Base-by-base conservation (phyloP, 2,888 invertebrate genomes). In the Muscina levida region DNA sequence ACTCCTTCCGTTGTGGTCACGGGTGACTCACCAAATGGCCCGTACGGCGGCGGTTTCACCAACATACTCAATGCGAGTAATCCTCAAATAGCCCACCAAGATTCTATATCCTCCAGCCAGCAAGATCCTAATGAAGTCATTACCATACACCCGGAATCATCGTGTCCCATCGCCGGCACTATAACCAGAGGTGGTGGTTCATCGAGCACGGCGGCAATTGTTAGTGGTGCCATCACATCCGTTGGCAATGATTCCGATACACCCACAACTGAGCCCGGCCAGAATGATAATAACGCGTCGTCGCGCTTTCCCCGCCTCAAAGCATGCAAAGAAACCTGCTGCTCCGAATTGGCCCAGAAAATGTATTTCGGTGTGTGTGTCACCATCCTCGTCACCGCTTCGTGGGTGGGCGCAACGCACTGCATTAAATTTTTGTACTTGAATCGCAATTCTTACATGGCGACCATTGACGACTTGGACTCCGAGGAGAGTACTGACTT, bases 341-440 rank as follows among this genome's bases (percentile, higher is more conserved):
- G 96, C 90, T 96, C 96, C 66, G 94, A 94, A 88, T 93, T 95
- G 87, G 96, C 96, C 82, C 94, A 94, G 90, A 96, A 96, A 96
- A 95, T 97, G 88, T 96, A 97, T 89, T 96, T 95, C 89, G 97
- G 97, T 68, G 93, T 97, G 79, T 95, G 96, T 91, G 95, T 97
- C 82, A 97, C 95, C 46, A 93, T 96, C 74, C 93, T 95, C 84
- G 94, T 97, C 72, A 97, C 97, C n/a, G 94, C 94, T 8, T 95
- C 96, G 13, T 97, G 97, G 97, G 97, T 97, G 59, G 96, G 96
- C 0, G 95, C 96, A n/a, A 97, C 97, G 0, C 97, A 97, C 88
- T 95, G 96, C 89, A 95, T 97, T 85, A 97, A 97, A 91, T 95
- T 96, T 88, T 93, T 97, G 88, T 97, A 96, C 88, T 91, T 95